Conservation (phyloP, 2,888 invertebrate species). For the Osmoderma eremita region DNA sequence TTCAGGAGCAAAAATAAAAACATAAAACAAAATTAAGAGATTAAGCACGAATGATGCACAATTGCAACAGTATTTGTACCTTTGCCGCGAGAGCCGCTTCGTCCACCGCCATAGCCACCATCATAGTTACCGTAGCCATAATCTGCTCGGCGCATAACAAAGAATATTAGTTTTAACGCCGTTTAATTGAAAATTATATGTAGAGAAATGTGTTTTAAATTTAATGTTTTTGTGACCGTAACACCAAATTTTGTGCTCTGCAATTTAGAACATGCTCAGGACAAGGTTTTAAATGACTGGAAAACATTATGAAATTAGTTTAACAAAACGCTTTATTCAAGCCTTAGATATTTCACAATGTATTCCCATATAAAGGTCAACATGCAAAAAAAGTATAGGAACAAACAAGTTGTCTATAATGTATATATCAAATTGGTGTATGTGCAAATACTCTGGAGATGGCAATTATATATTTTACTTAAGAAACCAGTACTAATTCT, state of each 20-base stretch:
- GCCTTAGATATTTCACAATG: conserved; percentile 70
- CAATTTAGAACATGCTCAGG: conserved; percentile 39
- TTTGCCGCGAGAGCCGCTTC: conserved; percentile 87
- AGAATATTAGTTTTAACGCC: conserved; percentile 41
- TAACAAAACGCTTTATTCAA: conserved; percentile 76
- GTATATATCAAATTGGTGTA: conserved; percentile 46
- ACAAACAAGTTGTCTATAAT: conserved; percentile 58
- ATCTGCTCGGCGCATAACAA: conserved; percentile 72
- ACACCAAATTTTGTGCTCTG: conserved; percentile 36
- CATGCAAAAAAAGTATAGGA: conserved; percentile 58
- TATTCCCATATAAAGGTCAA: conserved; percentile 68
- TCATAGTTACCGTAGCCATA: conserved; percentile 90
- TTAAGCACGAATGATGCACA: conserved; percentile 42
- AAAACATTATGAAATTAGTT: conserved; percentile 74
- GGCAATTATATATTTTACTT: conserved; percentile 44
- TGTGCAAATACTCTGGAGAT: conserved; percentile 52
- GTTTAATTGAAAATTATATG: conserved; percentile 10
- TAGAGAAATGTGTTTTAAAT: conserved; percentile 19
- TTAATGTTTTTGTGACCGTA: conserved; percentile 27
- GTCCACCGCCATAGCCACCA: conserved; percentile 87
- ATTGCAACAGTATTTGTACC: conserved; percentile 68
- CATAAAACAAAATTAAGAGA: conserved; percentile 28
- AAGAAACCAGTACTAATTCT: conserved; percentile 46
- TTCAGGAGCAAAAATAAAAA: conserved; percentile 14
- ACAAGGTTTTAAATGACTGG: conserved; percentile 64